These are phyloP conservation scores for Pholis gunnellus DNA, from an alignment of 2,113 vertebrate species.

Conservation along the genomic window DNA sequence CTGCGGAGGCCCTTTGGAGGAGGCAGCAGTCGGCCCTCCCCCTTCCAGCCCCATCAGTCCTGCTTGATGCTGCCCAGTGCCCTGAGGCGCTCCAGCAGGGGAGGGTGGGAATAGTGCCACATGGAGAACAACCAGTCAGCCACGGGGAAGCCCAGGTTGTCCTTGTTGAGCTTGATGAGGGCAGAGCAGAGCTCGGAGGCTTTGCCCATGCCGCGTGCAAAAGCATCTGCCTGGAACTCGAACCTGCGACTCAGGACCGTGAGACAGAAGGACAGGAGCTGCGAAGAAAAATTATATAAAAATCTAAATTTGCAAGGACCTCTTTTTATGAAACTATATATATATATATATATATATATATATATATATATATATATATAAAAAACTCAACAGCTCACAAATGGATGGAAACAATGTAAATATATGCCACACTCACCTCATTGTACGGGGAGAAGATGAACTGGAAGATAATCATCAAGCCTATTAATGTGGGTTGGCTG, in stretches of 20 bases:
- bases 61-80: constrained; percentile 91
- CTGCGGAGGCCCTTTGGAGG: constrained; percentile 74
- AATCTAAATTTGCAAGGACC: background rate
- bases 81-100: constrained; percentile 95
- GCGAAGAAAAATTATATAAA: constrained; percentile 22
- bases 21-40: constrained; percentile 55
- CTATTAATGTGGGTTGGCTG: constrained; percentile 95
- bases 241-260: constrained; percentile 96
- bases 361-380: background rate
- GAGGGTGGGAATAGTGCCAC: constrained; percentile 99
- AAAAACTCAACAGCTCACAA: background rate
- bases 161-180: constrained; percentile 98
- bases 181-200: constrained; percentile 95
- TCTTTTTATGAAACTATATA: background rate
- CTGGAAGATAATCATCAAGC: constrained; percentile 99
- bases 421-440: constrained; percentile 85
- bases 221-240: constrained; percentile 98
- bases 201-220: constrained; percentile 93
- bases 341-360: background rate
- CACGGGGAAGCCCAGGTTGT: constrained; percentile 98
- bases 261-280: constrained; percentile 97
- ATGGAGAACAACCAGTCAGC: constrained; percentile 99
- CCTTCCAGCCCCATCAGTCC: constrained; percentile 87
- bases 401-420: background rate
- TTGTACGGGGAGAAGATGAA: constrained; percentile 99